Evolutionary conservation across 2,888 invertebrate species (phyloP), one percentile per base, ranked within the genome.

Genomic region (Ectemnius cavifrons): DNA sequence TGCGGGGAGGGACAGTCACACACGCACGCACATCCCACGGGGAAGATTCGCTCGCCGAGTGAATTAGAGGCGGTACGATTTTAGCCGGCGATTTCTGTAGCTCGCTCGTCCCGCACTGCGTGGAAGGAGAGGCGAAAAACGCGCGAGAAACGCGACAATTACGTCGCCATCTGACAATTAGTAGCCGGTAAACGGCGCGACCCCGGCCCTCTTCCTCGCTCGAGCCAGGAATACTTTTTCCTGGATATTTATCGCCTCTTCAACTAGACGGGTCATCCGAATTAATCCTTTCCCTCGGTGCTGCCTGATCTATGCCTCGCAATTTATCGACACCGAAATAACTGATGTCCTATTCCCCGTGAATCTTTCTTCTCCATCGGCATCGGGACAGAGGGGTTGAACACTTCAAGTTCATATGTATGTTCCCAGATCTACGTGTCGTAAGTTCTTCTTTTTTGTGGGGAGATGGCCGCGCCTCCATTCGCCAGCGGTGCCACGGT

Each of bases 101-200:
- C 59, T 60, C 72, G 57, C 52, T 16, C 52, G 70, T 46, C 70
- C 70, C 58, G 75, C 73, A 37, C 37, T 37, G 37, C 37, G 37
- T 37, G 37, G 64, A 73, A 67, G 78, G 72, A 80, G 78, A 66
- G 75, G 62, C 76, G 79, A 82, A 83, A 88, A 85, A 86, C 79
- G 82, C 73, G 80, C 79, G 85, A 84, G 84, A 86, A 86, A 81
- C 83, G 80, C 84, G 88, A 86, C 88, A 87, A 89, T 89, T 88
- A 89, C 86, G 86, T 87, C 87, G 86, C 84, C 86, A 87, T 89
- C 87, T 88, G 88, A 89, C 89, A 89, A 89, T 89, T 88, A 89
- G 88, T 88, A 88, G 87, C 81, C 85, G 83, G 87, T 89, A 87
- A 89, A 89, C 84, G 88, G 77, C 84, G 76, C 80, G 16, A 76